These are phyloP conservation scores for Girardia tigrina DNA, from an alignment of 2,888 invertebrate species.

Conservation along the genomic window DNA sequence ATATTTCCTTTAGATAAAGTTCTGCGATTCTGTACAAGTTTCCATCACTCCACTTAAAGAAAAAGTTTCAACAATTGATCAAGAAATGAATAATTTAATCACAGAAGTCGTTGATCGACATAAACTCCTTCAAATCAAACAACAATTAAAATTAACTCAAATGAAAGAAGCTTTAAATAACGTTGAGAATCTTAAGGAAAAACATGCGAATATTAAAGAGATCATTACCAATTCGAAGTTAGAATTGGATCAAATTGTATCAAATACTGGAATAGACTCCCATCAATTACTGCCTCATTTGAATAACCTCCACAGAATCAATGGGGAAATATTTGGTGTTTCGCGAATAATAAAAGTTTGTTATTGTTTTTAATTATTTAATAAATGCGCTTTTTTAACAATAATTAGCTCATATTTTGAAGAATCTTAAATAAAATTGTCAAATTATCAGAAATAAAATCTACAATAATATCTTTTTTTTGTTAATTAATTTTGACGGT, in stretches of 20 bases:
- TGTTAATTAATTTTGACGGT: too few relatives aligned
- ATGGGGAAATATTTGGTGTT: neutral
- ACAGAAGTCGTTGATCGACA: neutral
- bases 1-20: too few relatives aligned
- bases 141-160: conserved; percentile 5
- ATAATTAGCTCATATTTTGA: too few relatives aligned
- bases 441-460: too few relatives aligned
- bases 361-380: neutral
- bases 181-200: neutral
- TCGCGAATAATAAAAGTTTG: neutral
- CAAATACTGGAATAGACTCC: neutral
- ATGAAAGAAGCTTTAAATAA: neutral
- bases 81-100: neutral
- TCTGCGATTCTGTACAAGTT: neutral
- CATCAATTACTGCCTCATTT: neutral
- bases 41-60: neutral
- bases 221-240: neutral
- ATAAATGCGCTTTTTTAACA: too few relatives aligned
- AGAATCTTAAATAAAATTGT: too few relatives aligned
- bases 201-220: neutral
- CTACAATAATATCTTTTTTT: too few relatives aligned
- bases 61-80: neutral
- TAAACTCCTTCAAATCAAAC: neutral
- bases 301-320: neutral
- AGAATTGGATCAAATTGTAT: neutral